Evolutionary conservation across 1,140 invertebrate genomes (phyloP), one percentile per base, ranked within the genome.

Genomic region (Neomicropteryx cornuta): DNA sequence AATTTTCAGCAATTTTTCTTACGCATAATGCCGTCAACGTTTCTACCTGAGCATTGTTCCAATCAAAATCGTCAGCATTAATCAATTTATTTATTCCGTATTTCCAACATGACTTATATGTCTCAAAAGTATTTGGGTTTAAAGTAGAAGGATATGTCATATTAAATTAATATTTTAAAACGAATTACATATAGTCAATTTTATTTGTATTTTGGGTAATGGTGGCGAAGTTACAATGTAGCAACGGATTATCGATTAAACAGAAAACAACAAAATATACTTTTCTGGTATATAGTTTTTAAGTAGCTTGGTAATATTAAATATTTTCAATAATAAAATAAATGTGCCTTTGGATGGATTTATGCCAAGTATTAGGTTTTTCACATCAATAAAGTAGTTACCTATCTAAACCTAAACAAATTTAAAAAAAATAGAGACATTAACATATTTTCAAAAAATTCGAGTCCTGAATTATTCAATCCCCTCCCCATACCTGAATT

Each of bases 31-130:
- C 42, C 23, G 51, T 52, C 32, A 68, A 48, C 22, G 50, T 41
- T 52, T 61, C 58, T 1, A 60, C 56, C 33, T 62, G 53, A 33
- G 56, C 51, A 35, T 16, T 32, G 43, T 63, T 51, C 62, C 63
- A 68, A 20, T 60, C 46, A 33, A 66, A 61, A 37, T 55, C 41
- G 53, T 68, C 59, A 16, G 57, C 39, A 45, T 58, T 56, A 19
- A 64, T 21, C 46, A 52, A 57, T 46, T 56, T 49, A 21, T 47
- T 35, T 2, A 39, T 38, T 50, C 58, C 58, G 20, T 55, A 32
- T 36, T 42, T 47, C 28, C 46, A 29, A 30, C 27, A 31, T 31
- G 50, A 48, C 33, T 56, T 57, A 49, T 66, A 68, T 16, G 60
- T 48, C 30, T 56, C 43, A 45, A 58, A 57, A 18, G 56, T 61